Percentiles rank a stretch among this genome's conserved stretches.
These are phyloP conservation scores for Corapipo altera DNA, from an alignment of 2,113 vertebrate genomes.

Conservation along the genomic window DNA sequence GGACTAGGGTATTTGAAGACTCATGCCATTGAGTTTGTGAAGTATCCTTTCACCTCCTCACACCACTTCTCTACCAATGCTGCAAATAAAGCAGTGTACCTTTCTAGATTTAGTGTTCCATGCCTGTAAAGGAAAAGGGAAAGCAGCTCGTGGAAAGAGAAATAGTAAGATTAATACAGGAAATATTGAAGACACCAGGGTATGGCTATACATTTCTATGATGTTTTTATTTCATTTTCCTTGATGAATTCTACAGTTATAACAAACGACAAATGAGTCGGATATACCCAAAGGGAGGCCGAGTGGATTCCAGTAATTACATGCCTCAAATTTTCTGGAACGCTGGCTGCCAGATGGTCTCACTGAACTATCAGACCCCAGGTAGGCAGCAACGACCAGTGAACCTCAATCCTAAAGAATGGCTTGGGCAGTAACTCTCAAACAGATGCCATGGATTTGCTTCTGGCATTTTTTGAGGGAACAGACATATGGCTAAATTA, in stretches of 20 bases:
- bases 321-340: slow-evolving; percentile 99
- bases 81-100: neutral
- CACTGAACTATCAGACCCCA: slow-evolving; percentile 99
- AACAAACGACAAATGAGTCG: slow-evolving; percentile 99
- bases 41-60: slow-evolving; percentile 85
- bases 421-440: neutral
- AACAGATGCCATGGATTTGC: slow-evolving; percentile 65
- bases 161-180: neutral
- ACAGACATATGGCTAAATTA: slow-evolving; percentile 69
- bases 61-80: neutral
- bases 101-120: neutral
- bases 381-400: slow-evolving; percentile 80
- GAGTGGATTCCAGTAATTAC: slow-evolving; percentile 99
- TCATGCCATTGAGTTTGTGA: slow-evolving; percentile 96
- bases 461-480: slow-evolving; percentile 64
- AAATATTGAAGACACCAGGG: neutral
- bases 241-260: slow-evolving; percentile 87
- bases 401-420: slow-evolving; percentile 62
- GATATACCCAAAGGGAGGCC: slow-evolving; percentile 99
- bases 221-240: slow-evolving; percentile 68
- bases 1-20: slow-evolving; percentile 99
- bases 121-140: neutral
- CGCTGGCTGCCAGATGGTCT: slow-evolving; percentile 99
- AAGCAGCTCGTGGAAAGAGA: neutral
- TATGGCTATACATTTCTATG: neutral